phyloP scores from a whole-genome alignment of 2,888 invertebrate species.

The Brassicogethes aeneus region DNA sequence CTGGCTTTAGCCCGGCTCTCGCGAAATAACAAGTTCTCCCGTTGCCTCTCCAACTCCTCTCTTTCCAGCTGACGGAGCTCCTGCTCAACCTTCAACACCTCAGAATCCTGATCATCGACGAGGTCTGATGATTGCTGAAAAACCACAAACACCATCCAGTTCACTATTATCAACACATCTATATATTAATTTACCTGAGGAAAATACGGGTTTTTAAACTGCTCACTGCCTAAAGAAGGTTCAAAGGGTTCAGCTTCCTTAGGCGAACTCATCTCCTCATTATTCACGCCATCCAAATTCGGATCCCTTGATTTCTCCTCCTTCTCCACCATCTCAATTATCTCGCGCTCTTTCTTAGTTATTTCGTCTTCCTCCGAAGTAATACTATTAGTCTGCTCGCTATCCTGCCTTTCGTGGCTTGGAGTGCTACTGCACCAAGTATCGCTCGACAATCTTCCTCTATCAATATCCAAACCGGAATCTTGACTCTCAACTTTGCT shows the following conservation, averaged over 20 bases:
- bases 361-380: slow-evolving; percentile 75
- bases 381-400: slow-evolving; percentile 58
- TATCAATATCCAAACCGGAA: slow-evolving; percentile 67
- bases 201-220: slow-evolving; percentile 30
- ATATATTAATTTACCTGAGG: slow-evolving; percentile 29
- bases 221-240: slow-evolving; percentile 28
- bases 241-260: slow-evolving; percentile 16
- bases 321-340: slow-evolving; percentile 54
- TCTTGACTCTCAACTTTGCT: slow-evolving; percentile 57
- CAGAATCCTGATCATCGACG: slow-evolving; percentile 36
- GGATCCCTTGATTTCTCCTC: slow-evolving; percentile 49
- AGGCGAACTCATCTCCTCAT: slow-evolving; percentile 4
- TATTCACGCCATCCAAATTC: slow-evolving; percentile 24
- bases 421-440: slow-evolving; percentile 46
- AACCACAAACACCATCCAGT: no score
- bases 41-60: slow-evolving; percentile 66
- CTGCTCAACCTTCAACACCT: slow-evolving; percentile 64
- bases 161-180: no score
- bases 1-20: slow-evolving; percentile 48
- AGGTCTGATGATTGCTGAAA: slow-evolving; percentile 25
- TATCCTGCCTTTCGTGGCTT: slow-evolving; percentile 67
- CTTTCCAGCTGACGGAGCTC: slow-evolving; percentile 69
- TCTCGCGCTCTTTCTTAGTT: slow-evolving; percentile 54
- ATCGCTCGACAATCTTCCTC: slow-evolving; percentile 45
- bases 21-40: slow-evolving; percentile 59